Conservation (phyloP, 2,888 invertebrate species). For the Phengaris arion region DNA sequence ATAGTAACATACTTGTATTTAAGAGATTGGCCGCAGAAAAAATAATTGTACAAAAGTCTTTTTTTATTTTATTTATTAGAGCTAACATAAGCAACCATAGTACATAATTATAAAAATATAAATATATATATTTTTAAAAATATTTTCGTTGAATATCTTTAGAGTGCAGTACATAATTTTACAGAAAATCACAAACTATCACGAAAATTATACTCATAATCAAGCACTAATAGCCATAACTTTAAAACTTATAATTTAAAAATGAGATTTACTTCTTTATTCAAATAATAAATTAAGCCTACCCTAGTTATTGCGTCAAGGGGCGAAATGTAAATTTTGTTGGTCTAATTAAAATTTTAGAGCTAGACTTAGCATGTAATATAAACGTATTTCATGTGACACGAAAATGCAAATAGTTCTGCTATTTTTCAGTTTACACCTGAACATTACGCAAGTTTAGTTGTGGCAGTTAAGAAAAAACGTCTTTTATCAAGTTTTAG, state of each 20-base stretch:
- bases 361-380: slow-evolving; percentile 56
- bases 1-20: too few relatives aligned
- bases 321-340: slow-evolving; percentile 58
- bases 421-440: slow-evolving; percentile 62
- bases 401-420: slow-evolving; percentile 72
- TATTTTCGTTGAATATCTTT: too few relatives aligned
- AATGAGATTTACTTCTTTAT: slow-evolving; percentile 29
- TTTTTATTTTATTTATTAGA: too few relatives aligned
- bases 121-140: too few relatives aligned
- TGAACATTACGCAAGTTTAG: slow-evolving; percentile 50
- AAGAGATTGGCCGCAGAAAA: too few relatives aligned
- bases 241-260: slow-evolving; percentile 18
- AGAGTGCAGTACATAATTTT: background rate
- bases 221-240: slow-evolving; percentile 3
- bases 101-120: too few relatives aligned
- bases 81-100: too few relatives aligned
- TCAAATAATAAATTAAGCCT: slow-evolving; percentile 29
- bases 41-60: too few relatives aligned
- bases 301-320: slow-evolving; percentile 31
- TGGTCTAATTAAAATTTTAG: slow-evolving; percentile 68
- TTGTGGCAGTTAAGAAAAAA: slow-evolving; percentile 43
- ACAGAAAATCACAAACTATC: background rate
- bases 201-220: slow-evolving; percentile 3
- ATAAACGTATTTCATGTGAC: slow-evolving; percentile 66
- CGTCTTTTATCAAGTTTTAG: background rate